Conservation (phyloP, 2,888 invertebrate genomes). For the Eucera pruinosa region DNA sequence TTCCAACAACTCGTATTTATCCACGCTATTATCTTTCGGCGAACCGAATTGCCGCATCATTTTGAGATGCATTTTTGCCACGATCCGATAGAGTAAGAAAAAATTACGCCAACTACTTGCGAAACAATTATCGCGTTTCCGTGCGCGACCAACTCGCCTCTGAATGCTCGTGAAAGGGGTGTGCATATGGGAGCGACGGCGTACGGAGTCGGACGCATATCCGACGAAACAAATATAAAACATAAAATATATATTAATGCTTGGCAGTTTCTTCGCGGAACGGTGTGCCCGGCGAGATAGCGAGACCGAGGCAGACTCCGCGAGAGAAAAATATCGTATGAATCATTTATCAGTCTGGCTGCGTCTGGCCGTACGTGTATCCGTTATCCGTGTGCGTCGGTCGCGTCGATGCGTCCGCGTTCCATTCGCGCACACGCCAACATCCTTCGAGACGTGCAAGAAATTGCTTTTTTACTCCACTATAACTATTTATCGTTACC, state of each 20-base stretch:
- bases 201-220: conserved; percentile 34
- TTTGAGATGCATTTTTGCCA: no score
- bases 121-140: no score
- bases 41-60: no score
- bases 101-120: no score
- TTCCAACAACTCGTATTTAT: no score
- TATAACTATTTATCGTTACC: conserved; percentile 26
- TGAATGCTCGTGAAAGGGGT: no score
- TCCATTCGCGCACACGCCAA: not conserved
- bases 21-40: no score
- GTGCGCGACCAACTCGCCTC: no score
- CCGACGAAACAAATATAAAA: conserved; percentile 73
- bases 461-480: conserved; percentile 2
- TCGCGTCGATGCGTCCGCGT: not conserved
- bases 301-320: conserved; percentile 60
- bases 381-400: not conserved
- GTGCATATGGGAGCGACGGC: conserved; percentile 61
- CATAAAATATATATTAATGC: conserved; percentile 78
- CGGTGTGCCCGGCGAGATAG: conserved; percentile 67
- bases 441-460: no score
- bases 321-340: conserved; percentile 76
- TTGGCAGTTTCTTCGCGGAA: conserved; percentile 75
- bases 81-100: no score
- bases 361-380: conserved; percentile 64
- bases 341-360: conserved; percentile 82